phyloP scores from a whole-genome alignment of 1,140 invertebrate genomes.

The Notospermus geniculatus region DNA sequence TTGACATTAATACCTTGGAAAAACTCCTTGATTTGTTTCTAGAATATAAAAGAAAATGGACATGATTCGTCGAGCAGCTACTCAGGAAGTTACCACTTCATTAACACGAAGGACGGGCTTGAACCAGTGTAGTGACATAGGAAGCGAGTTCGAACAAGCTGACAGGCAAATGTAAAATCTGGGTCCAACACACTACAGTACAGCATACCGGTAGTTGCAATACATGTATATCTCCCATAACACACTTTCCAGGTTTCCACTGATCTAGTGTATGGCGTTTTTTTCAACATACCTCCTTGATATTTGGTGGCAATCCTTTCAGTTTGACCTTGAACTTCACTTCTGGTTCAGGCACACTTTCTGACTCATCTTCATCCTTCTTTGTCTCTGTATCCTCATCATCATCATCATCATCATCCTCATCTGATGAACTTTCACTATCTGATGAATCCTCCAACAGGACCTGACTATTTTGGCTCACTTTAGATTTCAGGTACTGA shows the following conservation, averaged over 20 bases:
- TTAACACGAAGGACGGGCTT: not conserved
- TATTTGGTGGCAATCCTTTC: slow-evolving; percentile 68
- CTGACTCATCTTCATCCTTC: slow-evolving; percentile 34
- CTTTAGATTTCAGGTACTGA: slow-evolving; percentile 45
- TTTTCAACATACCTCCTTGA: slow-evolving; percentile 38
- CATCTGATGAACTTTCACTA: slow-evolving; percentile 5
- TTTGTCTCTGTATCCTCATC: slow-evolving; percentile 56
- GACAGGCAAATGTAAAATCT: too few relatives aligned
- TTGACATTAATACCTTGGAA: slow-evolving; percentile 76
- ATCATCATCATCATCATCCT: slow-evolving; percentile 8
- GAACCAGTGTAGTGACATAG: not conserved
- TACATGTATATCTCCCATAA: too few relatives aligned
- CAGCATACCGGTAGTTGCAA: too few relatives aligned
- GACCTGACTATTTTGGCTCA: slow-evolving; percentile 20
- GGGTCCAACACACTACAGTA: too few relatives aligned
- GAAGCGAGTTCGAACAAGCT: not conserved
- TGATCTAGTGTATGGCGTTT: not conserved
- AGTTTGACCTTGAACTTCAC: slow-evolving; percentile 57
- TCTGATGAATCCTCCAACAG: slow-evolving; percentile 22
- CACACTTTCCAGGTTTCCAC: too few relatives aligned
- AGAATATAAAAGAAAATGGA: slow-evolving; percentile 44
- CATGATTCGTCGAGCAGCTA: too few relatives aligned
- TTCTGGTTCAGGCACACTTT: slow-evolving; percentile 28
- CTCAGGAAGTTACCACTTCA: not conserved
- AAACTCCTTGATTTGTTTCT: slow-evolving; percentile 80